Percentiles rank a stretch among this genome's conserved stretches.
These are phyloP conservation scores for Cheilosia pagana DNA, from an alignment of 2,888 invertebrate species.

Conservation along the genomic window DNA sequence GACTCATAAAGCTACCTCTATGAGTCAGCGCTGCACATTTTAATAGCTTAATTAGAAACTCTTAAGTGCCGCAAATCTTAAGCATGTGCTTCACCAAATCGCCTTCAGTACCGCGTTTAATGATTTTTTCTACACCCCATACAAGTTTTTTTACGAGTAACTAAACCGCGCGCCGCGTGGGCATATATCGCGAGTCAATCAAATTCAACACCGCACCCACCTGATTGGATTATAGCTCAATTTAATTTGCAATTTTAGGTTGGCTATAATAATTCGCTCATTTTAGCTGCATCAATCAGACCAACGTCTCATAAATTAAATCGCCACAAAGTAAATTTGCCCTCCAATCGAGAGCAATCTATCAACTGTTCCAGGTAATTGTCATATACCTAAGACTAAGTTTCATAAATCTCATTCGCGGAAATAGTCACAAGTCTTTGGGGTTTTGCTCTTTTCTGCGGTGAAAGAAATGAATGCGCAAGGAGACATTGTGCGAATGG, in stretches of 20 bases:
- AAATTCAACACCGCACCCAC: slow-evolving; percentile 59
- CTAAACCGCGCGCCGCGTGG: slow-evolving; percentile 26
- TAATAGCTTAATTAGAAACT: slow-evolving; percentile 33
- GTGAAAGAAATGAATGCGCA: slow-evolving; percentile 33
- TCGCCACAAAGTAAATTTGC: not conserved
- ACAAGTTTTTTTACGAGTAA: not conserved
- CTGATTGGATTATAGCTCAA: slow-evolving; percentile 70
- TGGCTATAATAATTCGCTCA: slow-evolving; percentile 52
- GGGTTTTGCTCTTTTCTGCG: slow-evolving; percentile 17
- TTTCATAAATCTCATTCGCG: slow-evolving; percentile 71
- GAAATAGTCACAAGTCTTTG: slow-evolving; percentile 57
- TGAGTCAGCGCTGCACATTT: too few relatives aligned
- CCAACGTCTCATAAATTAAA: slow-evolving; percentile 56
- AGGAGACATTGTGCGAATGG: slow-evolving; percentile 35
- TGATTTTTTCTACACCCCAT: not conserved
- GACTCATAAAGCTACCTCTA: too few relatives aligned
- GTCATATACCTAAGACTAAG: slow-evolving; percentile 41
- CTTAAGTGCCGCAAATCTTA: slow-evolving; percentile 37
- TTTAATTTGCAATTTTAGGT: slow-evolving; percentile 56
- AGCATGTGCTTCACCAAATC: slow-evolving; percentile 3
- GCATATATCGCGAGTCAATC: slow-evolving; percentile 53
- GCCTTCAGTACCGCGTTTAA: slow-evolving; percentile 32
- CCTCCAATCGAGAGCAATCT: slow-evolving; percentile 38
- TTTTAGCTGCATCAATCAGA: slow-evolving; percentile 63
- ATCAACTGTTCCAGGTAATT: slow-evolving; percentile 57